Evolutionary conservation across 2,797 vertebrate species (phyloP), one percentile per base, ranked within the genome.

Genomic region (Avahi laniger): DNA sequence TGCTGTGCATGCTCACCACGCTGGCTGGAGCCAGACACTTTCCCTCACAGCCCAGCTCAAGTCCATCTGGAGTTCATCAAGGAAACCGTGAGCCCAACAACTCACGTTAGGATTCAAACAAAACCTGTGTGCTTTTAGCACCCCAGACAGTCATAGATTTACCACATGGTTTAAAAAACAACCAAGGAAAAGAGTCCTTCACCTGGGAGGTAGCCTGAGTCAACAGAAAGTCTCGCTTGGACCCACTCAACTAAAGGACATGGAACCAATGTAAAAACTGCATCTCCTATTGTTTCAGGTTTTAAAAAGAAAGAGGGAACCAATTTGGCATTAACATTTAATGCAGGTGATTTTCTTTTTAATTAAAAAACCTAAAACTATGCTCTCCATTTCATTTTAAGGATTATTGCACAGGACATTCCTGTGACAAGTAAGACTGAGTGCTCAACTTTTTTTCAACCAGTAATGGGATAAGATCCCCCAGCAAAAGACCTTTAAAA

Each of bases 41-140:
- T 98, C 98, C 98, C 98, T 98, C 96, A 52, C 98, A 97, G 98
- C 98, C 98, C 98, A 96, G 98, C 98, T 98, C 98, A 97, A 98
- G 97, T 98, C 99, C 99, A 99, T 99, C 99, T 99, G 99, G 99
- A 99, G 99, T 99, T 99, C 98, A 99, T 99, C 99, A 99, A 99
- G 98, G 98, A 97, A 98, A 95, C 98, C 46, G 28, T 98, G 98
- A 98, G 98, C 18, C 35, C 98, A 99, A 98, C 98, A 98, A 98
- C 98, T 99, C 98, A 97, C 98, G 98, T 99, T 97, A 97, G 75
- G 93, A 97, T 98, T 98, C 97, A 97, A 97, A 98, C 96, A 96
- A 95, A 87, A 98, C 97, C 98, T 93, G 89, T 70, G 65, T 97
- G 97, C 98, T 98, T 98, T 98, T 95, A 98, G 98, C 97, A 97